A percentile compares a stretch with the other conserved stretches of the same genome.
Conservation (phyloP, 2,888 invertebrate species). For the Philopedon plagiatum region DNA sequence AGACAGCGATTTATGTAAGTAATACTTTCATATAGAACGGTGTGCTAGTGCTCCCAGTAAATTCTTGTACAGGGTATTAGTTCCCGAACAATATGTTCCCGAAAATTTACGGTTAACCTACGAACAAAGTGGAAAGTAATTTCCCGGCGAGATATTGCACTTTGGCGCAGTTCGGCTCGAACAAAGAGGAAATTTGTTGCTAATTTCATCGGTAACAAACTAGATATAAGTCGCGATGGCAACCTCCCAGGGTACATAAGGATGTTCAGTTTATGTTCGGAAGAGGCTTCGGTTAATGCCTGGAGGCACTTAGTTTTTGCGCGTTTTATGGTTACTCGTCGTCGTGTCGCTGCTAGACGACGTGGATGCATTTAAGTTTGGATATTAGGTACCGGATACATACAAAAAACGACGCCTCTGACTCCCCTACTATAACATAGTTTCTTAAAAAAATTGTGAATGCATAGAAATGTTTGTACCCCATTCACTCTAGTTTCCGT, state of each 20-base stretch:
- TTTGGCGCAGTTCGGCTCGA: slow-evolving; percentile 30
- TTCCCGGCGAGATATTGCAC: slow-evolving; percentile 41
- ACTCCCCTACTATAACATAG: no score
- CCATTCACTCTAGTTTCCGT: no score
- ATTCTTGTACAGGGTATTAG: slow-evolving; percentile 39
- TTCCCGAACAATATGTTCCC: slow-evolving; percentile 33
- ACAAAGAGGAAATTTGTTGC: slow-evolving; percentile 35
- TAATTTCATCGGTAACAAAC: slow-evolving; percentile 34
- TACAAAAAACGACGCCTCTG: no score
- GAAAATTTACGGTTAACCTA: slow-evolving; percentile 33
- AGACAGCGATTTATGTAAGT: slow-evolving; percentile 9
- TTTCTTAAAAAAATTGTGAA: no score
- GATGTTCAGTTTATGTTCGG: not conserved
- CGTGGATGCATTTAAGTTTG: no score
- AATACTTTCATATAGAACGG: slow-evolving; percentile 11
- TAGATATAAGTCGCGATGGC: slow-evolving; percentile 23
- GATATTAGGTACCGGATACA: no score
- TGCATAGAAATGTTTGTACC: no score
- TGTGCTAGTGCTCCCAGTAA: slow-evolving; percentile 16
- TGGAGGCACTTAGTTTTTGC: not conserved
- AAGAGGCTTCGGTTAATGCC: not conserved
- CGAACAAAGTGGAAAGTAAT: slow-evolving; percentile 46
- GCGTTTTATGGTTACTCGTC: no score
- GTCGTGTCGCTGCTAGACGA: no score
- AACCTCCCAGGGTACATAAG: not conserved